Percentiles rank a stretch among this genome's conserved stretches.
These are phyloP conservation scores for Pantherophis vulpinus DNA, from an alignment of 2,797 vertebrate genomes.

Conservation along the genomic window DNA sequence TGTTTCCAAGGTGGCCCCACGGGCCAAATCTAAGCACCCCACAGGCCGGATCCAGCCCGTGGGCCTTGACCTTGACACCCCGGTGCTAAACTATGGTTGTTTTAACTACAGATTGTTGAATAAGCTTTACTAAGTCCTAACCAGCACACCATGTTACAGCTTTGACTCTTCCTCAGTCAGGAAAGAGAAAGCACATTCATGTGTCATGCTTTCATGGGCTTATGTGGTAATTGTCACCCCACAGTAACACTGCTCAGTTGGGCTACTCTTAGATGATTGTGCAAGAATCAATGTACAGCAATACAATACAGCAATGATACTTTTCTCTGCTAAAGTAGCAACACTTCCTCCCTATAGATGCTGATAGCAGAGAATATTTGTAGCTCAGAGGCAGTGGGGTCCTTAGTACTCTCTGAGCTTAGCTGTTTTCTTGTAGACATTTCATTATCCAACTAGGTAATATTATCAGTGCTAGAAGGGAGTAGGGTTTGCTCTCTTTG, in stretches of 20 bases:
- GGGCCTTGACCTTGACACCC: no score
- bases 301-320: not conserved
- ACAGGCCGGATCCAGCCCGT: no score
- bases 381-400: not conserved
- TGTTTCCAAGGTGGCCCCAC: no score
- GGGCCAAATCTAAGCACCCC: no score
- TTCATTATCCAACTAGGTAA: not conserved
- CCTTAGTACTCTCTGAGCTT: not conserved
- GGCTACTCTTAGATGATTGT: not conserved
- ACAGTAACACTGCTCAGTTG: not conserved
- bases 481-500: not conserved
- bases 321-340: not conserved
- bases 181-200: not conserved
- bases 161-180: not conserved
- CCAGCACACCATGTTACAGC: not conserved
- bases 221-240: not conserved
- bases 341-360: not conserved
- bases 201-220: not conserved
- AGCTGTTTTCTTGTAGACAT: not conserved
- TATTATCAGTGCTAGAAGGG: not conserved
- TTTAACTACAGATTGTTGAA: not conserved
- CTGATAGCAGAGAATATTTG: not conserved
- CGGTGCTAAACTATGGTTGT: not conserved
- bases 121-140: not conserved
- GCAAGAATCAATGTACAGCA: not conserved